A percentile compares a stretch with the other conserved stretches of the same genome.
phyloP scores from a whole-genome alignment of 23 tunicate genomes.

The Halocynthia aurantium region DNA sequence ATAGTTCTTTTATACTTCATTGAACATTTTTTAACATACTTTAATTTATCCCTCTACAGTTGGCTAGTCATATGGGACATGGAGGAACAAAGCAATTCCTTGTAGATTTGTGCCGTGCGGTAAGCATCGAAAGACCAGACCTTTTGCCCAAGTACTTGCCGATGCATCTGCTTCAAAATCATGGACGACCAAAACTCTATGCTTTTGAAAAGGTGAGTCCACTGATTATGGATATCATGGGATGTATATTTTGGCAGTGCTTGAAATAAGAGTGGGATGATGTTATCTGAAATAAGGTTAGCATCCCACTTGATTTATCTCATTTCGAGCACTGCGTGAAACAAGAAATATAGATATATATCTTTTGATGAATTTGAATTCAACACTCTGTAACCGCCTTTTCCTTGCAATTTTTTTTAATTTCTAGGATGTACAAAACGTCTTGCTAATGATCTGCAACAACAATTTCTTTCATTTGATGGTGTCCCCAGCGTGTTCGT shows the following conservation, averaged over 20 bases:
- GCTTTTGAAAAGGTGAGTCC: conserved; percentile 74
- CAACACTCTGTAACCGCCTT: not conserved
- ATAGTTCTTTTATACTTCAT: no score
- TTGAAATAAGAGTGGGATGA: no score
- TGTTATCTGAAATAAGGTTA: no score
- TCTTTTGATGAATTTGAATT: no score
- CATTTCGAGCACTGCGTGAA: no score
- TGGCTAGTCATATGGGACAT: conserved; percentile 21
- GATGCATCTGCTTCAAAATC: conserved; percentile 14
- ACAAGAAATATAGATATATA: no score
- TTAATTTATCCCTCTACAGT: not conserved
- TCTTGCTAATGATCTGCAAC: conserved; percentile 13
- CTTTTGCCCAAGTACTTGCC: conserved; percentile 61
- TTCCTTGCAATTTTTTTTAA: not conserved
- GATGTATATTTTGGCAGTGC: no score
- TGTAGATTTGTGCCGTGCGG: conserved; percentile 73
- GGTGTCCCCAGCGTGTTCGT: conserved; percentile 63
- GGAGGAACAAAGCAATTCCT: conserved; percentile 34
- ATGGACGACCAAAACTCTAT: conserved; percentile 50
- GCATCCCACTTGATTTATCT: no score
- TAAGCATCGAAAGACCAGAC: conserved; percentile 85
- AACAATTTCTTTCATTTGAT: conserved; percentile 20
- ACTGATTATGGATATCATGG: not conserved
- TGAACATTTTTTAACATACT: no score
- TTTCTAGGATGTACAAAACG: conserved; percentile 22